phyloP scores from a whole-genome alignment of 2,797 vertebrate species.

The Poecilia picta region DNA sequence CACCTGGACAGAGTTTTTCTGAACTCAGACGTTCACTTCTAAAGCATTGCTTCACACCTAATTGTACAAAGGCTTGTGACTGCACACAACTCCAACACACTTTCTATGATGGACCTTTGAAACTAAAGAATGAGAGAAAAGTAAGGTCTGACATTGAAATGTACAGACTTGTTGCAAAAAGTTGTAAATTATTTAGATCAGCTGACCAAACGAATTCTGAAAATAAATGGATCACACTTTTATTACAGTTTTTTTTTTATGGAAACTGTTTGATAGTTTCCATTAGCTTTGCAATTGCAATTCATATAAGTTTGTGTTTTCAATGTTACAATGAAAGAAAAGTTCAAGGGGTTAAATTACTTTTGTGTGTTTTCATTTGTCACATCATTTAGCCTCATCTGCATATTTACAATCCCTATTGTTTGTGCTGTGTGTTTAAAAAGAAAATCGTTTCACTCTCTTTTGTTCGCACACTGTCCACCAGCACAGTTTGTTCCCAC shows the following conservation, averaged over 20 bases:
- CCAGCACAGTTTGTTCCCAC: constrained; percentile 33
- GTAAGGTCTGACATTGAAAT: neutral
- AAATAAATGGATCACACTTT: neutral
- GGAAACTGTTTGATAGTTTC: neutral
- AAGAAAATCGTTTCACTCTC: constrained; percentile 8
- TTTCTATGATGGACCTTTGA: neutral
- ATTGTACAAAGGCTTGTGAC: neutral
- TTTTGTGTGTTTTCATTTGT: neutral
- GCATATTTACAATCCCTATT: constrained; percentile 36
- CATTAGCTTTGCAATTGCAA: neutral
- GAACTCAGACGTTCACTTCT: neutral
- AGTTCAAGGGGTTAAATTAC: neutral
- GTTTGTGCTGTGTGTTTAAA: constrained; percentile 44
- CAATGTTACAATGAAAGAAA: neutral
- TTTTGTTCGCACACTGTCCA: constrained; percentile 32
- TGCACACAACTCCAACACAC: no score
- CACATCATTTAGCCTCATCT: neutral
- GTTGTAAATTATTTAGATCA: neutral
- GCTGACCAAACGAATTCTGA: neutral
- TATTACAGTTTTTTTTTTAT: neutral
- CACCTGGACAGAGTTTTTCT: neutral
- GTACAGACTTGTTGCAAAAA: neutral
- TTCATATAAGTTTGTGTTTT: neutral
- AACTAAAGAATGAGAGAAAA: neutral
- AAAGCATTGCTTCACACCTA: neutral